Base-by-base conservation (phyloP, 2,888 invertebrate species). In the Dasysyrphus tricinctus region DNA sequence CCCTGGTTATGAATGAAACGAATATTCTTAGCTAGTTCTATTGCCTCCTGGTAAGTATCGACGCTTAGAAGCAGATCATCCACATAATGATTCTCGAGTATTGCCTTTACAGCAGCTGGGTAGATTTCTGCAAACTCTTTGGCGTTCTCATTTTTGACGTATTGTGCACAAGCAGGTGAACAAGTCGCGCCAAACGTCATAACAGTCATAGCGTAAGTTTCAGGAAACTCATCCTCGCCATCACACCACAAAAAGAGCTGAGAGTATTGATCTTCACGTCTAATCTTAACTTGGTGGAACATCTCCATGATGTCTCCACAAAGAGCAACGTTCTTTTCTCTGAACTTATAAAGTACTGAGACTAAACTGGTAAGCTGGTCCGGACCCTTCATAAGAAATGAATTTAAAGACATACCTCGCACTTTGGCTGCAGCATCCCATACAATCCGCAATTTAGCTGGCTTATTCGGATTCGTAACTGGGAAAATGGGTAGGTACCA, bases 301-400 rank as follows among this genome's bases (percentile, higher is more conserved):
- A 73, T 79, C n/a, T 79, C 65, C 49, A 44, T 70, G 42, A 78
- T 78, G 44, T 72, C 70, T 5, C 61, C 61, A 32, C 54, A 72
- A 19, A 78, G 1, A 34, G 19, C 78, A 12, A 61, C 12, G 0
- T 39, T 9, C n/a, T 29, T 69, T 56, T 63, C 54, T n/a, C 59
- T 57, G 49, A 76, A 69, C 16, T 77, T 34, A 57, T 39, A 32
- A 12, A 59, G 59, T 7, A 77, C 57, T 16, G 34, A 19, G 9
- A 69, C 14, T 11, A 69, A 16, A 9, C 44, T 19, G 14, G 44
- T 37, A 3, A 34, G 44, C 16, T 59, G 57, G 16, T 59, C 57
- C 32, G 56, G 32, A n/a, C 56, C 32, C 11, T 14, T 56, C 32
- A 56, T 19, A 2, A 56, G 32, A 16, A 32, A n/a, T 5, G 42